Percentiles rank a stretch among this genome's conserved stretches.
Evolutionary conservation across 2,113 vertebrate genomes (phyloP).

Genomic region (Nerophis lumbriciformis): DNA sequence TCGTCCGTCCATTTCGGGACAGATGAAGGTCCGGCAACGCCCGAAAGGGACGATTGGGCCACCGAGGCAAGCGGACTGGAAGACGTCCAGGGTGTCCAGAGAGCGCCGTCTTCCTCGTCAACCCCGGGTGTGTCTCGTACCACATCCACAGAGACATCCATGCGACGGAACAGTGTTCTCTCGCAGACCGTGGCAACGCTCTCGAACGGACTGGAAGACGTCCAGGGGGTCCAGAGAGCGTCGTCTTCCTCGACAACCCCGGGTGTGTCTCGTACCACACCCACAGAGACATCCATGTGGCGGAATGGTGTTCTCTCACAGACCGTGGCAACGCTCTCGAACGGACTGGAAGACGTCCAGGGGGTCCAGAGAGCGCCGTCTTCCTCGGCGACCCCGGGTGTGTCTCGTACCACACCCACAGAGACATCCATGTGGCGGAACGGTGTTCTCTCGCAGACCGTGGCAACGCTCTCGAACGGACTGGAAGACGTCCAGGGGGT

Average conservation of each 20-base stretch:
- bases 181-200: constrained; percentile 65
- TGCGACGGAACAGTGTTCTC: constrained; percentile 66
- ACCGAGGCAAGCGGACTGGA: constrained; percentile 37
- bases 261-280: constrained; percentile 35
- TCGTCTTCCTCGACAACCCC: constrained; percentile 64
- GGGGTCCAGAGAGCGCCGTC: constrained; percentile 62
- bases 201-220: constrained; percentile 38
- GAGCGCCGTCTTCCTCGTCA: constrained; percentile 54
- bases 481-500: constrained; percentile 54
- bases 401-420: constrained; percentile 23
- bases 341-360: constrained; percentile 44
- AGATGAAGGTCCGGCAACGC: constrained; percentile 22
- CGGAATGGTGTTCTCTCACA: constrained; percentile 71
- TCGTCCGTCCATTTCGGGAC: constrained; percentile 39
- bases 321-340: constrained; percentile 47
- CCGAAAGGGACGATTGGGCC: constrained; percentile 48
- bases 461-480: constrained; percentile 5
- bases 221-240: constrained; percentile 56
- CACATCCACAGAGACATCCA: constrained; percentile 51
- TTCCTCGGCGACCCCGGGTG: constrained; percentile 62
- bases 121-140: constrained; percentile 59
- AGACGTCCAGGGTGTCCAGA: constrained; percentile 54
- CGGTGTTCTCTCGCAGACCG: constrained; percentile 75
- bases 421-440: constrained; percentile 62
- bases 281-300: constrained; percentile 59